Conservation (phyloP, 2,888 invertebrate genomes). For the Tanytarsus gracilentus region DNA sequence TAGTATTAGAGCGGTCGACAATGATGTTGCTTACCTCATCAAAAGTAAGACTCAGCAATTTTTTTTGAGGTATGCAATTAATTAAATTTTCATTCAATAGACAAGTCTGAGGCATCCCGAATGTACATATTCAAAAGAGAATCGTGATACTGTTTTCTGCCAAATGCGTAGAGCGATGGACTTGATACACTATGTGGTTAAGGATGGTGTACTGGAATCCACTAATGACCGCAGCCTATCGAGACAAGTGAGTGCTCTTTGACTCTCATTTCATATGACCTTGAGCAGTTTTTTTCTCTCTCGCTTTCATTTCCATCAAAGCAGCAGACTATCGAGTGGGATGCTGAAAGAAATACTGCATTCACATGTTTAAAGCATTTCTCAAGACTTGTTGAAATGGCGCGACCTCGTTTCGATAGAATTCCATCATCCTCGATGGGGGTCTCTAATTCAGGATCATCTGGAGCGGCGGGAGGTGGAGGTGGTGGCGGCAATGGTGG, state of each 20-base stretch:
- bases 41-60: too few species aligned
- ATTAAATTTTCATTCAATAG: constrained; percentile 42
- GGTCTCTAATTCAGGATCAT: not conserved
- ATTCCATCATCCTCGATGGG: too few species aligned
- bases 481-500: not conserved
- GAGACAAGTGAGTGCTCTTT: constrained; percentile 9
- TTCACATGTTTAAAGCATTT: constrained; percentile 70
- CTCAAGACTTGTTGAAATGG: constrained; percentile 72
- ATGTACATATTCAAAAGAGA: constrained; percentile 84
- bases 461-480: not conserved
- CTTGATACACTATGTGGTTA: constrained; percentile 92
- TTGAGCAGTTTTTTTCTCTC: not conserved
- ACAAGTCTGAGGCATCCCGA: constrained; percentile 91
- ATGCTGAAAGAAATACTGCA: constrained; percentile 57
- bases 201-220: constrained; percentile 81
- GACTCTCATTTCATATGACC: not conserved
- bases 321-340: constrained; percentile 52
- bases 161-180: constrained; percentile 97
- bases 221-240: constrained; percentile 38
- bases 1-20: constrained; percentile 90
- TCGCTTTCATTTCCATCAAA: not conserved
- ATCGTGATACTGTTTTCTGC: constrained; percentile 95
- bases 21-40: constrained; percentile 95
- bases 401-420: constrained; percentile 33
- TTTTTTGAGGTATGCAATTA: too few species aligned